Evolutionary conservation across 2,113 vertebrate genomes (phyloP), one percentile per base, ranked within the genome.

Genomic region (Hystrix cristata): DNA sequence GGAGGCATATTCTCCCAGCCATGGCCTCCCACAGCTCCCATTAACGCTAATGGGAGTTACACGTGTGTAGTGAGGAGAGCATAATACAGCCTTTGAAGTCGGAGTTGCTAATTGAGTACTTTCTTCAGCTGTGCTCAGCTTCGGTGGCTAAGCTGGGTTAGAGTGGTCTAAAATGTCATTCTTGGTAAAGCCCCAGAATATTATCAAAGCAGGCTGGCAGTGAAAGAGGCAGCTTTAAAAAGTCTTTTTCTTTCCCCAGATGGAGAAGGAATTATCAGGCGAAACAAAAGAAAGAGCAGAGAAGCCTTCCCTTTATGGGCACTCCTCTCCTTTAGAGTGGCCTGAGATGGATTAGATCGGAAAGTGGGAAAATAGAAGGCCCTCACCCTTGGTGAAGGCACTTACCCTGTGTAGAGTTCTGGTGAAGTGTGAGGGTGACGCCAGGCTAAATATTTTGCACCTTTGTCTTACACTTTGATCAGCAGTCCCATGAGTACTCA

Each of bases 21-120:
- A 1, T 87, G 74, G 90, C 34, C 85, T 97, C 91, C 95, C 96
- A 92, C 72, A 91, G 96, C 91, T 98, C 94, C 92, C 90, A 91
- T 96, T 97, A 97, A 96, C 94, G 92, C 91, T 97, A 96, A 97
- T 97, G 85, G 93, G 90, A 98, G 85, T 95, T 67, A 94, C 94
- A 97, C 96, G 71, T 97, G 97, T 96, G 96, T 96, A 87, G 51
- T 96, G 94, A 96, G 92, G 94, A 95, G 83, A 93, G 92, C 4
- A 93, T 94, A 96, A 93, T 96, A 46, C 18, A 94, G 84, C 59
- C 96, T 98, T 98, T 97, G 97, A 98, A 98, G 97, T 0, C 89
- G 62, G 85, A 96, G 86, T 87, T 97, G 79, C 91, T 97, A 97
- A 97, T 97, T 97, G 98, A 97, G 91, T 92, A 84, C 81, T 98